Evolutionary conservation across 2,888 invertebrate genomes (phyloP).

Genomic region (Melolontha melolontha): DNA sequence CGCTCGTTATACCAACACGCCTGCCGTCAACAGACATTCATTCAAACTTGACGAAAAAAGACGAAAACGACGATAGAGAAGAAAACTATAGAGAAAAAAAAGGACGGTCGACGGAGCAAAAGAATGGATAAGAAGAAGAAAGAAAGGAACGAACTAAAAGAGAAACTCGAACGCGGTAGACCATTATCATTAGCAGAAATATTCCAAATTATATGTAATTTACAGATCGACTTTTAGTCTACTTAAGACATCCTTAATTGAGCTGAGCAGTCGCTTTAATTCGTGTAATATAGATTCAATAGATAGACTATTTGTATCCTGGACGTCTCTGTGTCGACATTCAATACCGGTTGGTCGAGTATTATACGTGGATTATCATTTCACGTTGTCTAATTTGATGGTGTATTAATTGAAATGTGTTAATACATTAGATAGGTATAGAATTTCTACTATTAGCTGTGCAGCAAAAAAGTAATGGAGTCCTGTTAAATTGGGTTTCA

Average conservation of each 20-base stretch:
- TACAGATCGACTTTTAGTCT: slow-evolving; percentile 26
- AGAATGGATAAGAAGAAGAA: slow-evolving; percentile 14
- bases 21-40: slow-evolving; percentile 42
- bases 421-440: too few relatives aligned
- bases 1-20: slow-evolving; percentile 47
- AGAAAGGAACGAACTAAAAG: slow-evolving; percentile 2
- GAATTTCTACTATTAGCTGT: too few relatives aligned
- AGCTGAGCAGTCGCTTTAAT: slow-evolving; percentile 24
- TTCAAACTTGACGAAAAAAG: slow-evolving; percentile 34
- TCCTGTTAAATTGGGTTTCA: too few relatives aligned
- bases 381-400: slow-evolving; percentile 4
- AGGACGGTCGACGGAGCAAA: neutral
- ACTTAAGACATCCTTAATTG: slow-evolving; percentile 31
- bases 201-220: slow-evolving; percentile 39
- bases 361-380: slow-evolving; percentile 11
- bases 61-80: slow-evolving; percentile 1
- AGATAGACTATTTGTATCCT: slow-evolving; percentile 25
- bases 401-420: slow-evolving; percentile 2
- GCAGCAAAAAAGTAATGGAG: too few relatives aligned
- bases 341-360: slow-evolving; percentile 8
- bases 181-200: slow-evolving; percentile 42
- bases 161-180: slow-evolving; percentile 7
- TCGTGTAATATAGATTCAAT: slow-evolving; percentile 27
- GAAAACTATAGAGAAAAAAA: slow-evolving; percentile 9
- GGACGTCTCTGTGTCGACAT: neutral